Conservation (phyloP, 1,140 invertebrate genomes). For the Chionoecetes opilio region DNA sequence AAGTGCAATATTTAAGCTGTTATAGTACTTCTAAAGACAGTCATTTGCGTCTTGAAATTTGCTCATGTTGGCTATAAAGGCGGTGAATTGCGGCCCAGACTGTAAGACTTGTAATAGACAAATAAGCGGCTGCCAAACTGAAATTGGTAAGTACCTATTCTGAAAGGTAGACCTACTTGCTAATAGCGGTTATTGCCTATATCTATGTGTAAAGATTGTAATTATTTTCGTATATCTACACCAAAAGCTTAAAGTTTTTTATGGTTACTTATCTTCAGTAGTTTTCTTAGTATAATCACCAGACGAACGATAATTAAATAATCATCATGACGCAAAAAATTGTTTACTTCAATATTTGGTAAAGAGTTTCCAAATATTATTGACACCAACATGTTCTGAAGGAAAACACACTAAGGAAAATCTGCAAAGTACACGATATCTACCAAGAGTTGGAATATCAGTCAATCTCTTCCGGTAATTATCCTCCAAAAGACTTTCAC, state of each 20-base stretch:
- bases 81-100: not conserved
- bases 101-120: conserved; percentile 1
- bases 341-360: not conserved
- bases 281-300: too few relatives aligned
- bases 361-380: conserved; percentile 1
- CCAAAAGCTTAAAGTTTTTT: not conserved
- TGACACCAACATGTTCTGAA: not conserved
- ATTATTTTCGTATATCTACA: conserved; percentile 3
- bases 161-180: not conserved
- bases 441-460: not conserved
- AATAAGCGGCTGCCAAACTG: not conserved
- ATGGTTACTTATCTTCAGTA: not conserved
- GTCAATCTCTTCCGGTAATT: not conserved
- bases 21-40: not conserved
- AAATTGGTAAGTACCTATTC: not conserved
- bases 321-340: not conserved
- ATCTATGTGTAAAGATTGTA: not conserved
- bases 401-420: not conserved
- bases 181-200: not conserved
- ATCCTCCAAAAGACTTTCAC: not conserved
- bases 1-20: not conserved
- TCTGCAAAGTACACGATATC: not conserved
- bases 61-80: not conserved
- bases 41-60: not conserved
- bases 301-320: too few relatives aligned